Percentiles rank a stretch among this genome's conserved stretches.
These are phyloP conservation scores for Phrynosoma blainvillii DNA, from an alignment of 2,113 vertebrate genomes.

Conservation along the genomic window DNA sequence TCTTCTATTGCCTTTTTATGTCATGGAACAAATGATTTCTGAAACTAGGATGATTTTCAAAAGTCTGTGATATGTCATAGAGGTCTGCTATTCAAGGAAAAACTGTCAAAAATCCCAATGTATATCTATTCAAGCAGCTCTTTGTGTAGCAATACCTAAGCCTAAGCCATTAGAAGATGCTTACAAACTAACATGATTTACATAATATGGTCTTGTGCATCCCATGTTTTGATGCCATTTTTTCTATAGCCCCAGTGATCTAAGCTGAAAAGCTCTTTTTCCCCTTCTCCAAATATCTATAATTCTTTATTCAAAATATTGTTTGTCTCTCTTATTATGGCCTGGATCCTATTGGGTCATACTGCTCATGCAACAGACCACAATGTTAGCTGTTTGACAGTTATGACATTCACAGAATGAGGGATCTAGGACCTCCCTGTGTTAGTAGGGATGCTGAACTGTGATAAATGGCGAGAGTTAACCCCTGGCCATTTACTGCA, in stretches of 20 bases:
- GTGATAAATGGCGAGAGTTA: too few relatives aligned
- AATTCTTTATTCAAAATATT: too few relatives aligned
- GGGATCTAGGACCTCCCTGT: too few relatives aligned
- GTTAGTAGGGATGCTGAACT: too few relatives aligned
- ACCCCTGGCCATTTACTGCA: too few relatives aligned
- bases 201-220: not conserved
- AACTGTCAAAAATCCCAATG: not conserved
- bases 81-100: too few relatives aligned
- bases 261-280: not conserved
- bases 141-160: not conserved
- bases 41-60: too few relatives aligned
- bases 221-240: not conserved
- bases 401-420: too few relatives aligned
- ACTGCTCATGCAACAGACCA: too few relatives aligned
- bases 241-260: not conserved
- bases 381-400: too few relatives aligned
- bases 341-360: not conserved
- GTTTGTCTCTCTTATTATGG: not conserved
- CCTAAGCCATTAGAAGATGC: not conserved
- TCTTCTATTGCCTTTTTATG: not conserved
- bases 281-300: not conserved
- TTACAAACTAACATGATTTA: not conserved
- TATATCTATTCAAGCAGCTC: too few relatives aligned
- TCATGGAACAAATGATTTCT: not conserved
- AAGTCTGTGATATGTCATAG: too few relatives aligned